Conservation (phyloP, 2,113 vertebrate species). For the Eupsittula cactorum region DNA sequence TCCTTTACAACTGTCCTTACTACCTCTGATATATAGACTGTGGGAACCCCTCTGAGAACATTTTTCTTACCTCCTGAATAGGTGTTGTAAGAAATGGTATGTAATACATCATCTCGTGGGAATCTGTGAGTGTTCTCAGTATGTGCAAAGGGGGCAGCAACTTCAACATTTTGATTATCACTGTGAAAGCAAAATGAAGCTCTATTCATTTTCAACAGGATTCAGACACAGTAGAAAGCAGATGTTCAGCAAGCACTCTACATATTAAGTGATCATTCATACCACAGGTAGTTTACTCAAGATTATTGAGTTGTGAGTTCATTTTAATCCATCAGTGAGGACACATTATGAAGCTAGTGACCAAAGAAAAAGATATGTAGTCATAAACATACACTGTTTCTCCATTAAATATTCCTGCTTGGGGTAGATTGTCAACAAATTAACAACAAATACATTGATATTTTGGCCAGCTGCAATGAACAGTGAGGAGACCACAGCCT, state of each 20-base stretch:
- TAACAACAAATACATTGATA: background rate
- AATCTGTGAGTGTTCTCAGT: background rate
- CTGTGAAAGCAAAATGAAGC: background rate
- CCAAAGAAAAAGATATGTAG: background rate
- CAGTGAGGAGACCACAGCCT: background rate
- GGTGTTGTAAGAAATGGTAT: background rate
- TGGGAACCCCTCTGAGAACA: background rate
- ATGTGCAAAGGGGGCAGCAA: background rate
- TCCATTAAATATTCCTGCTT: background rate
- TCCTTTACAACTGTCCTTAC: slow-evolving; percentile 3
- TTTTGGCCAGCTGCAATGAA: background rate
- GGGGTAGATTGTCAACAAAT: background rate
- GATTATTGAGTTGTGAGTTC: background rate
- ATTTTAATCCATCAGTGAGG: background rate
- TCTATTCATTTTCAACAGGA: background rate
- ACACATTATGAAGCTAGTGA: background rate
- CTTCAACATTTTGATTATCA: background rate
- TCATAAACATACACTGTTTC: background rate
- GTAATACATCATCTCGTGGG: background rate
- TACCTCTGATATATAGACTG: background rate
- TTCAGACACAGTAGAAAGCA: background rate
- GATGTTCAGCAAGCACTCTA: background rate
- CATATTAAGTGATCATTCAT: background rate
- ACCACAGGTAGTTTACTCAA: background rate
- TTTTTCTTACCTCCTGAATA: slow-evolving; percentile 8